Conservation (phyloP, 2,797 vertebrate species). For the Channa striata region DNA sequence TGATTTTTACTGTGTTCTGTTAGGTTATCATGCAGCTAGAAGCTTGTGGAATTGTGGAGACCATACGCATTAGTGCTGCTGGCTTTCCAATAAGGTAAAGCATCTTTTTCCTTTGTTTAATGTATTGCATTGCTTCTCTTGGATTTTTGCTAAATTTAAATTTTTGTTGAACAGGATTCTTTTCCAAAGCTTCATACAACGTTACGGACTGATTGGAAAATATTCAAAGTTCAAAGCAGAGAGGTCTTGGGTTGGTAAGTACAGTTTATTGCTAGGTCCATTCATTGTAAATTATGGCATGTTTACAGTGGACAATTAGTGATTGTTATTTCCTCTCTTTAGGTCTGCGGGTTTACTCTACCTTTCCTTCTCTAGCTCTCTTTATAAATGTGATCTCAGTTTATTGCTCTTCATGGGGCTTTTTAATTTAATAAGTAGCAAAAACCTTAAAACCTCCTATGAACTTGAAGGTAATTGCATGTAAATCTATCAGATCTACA, state of each 20-base stretch:
- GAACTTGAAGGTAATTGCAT: constrained; percentile 76
- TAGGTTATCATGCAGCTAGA: constrained; percentile 95
- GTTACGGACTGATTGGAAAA: constrained; percentile 86
- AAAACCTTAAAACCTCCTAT: constrained; percentile 51
- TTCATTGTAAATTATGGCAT: constrained; percentile 11
- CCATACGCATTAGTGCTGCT: constrained; percentile 95
- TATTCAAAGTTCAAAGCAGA: constrained; percentile 38
- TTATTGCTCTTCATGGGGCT: constrained; percentile 58
- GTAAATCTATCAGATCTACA: constrained; percentile 34
- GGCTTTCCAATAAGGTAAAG: constrained; percentile 94
- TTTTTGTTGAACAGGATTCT: constrained; percentile 85
- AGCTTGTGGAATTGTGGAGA: constrained; percentile 97
- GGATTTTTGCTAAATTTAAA: constrained; percentile 6
- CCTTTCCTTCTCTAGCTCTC: constrained; percentile 57
- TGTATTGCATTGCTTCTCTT: constrained; percentile 1
- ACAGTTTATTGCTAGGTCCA: not conserved
- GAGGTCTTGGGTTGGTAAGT: constrained; percentile 73
- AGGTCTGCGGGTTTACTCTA: constrained; percentile 58
- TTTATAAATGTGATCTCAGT: constrained; percentile 46
- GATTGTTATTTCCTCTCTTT: constrained; percentile 59
- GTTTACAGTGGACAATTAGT: constrained; percentile 33
- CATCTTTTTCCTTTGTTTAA: not conserved
- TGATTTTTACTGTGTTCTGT: constrained; percentile 17
- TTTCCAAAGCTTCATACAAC: constrained; percentile 88
- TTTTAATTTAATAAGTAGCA: constrained; percentile 62